phyloP scores from a whole-genome alignment of 2,797 vertebrate genomes.

The Lepus townsendii region DNA sequence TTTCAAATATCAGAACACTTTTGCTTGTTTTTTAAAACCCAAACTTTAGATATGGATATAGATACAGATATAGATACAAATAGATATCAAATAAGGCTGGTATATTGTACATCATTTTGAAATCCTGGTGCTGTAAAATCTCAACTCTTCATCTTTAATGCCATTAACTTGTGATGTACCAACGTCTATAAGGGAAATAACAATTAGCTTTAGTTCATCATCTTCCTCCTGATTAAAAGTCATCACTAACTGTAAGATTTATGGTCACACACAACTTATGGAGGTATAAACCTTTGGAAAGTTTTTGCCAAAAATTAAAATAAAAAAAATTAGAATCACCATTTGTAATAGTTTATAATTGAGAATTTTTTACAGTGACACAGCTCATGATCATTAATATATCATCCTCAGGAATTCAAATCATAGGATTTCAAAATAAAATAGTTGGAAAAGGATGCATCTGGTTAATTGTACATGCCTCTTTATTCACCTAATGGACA shows the following conservation, averaged over 20 bases:
- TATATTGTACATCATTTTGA: constrained; percentile 37
- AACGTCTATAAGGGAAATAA: not conserved
- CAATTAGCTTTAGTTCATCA: constrained; percentile 21
- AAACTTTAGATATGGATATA: not conserved
- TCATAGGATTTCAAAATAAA: not conserved
- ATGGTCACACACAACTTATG: not conserved
- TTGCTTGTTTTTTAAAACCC: constrained; percentile 29
- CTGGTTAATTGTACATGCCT: not conserved
- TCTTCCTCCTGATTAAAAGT: constrained; percentile 54
- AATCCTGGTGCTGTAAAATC: not conserved
- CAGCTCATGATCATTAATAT: not conserved
- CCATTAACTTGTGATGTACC: not conserved
- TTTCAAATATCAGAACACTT: constrained; percentile 66
- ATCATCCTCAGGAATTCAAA: not conserved
- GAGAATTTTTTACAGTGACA: not conserved
- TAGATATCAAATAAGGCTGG: not conserved
- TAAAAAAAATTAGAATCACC: not conserved
- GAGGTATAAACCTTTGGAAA: constrained; percentile 15
- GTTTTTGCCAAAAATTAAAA: constrained; percentile 38
- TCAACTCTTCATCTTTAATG: constrained; percentile 36
- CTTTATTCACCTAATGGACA: not conserved
- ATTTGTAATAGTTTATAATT: constrained; percentile 27
- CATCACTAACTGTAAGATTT: not conserved
- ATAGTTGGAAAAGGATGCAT: not conserved
- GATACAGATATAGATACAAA: too few relatives aligned